Conservation (phyloP, 2,888 invertebrate species). For the Xestobium rufovillosum region DNA sequence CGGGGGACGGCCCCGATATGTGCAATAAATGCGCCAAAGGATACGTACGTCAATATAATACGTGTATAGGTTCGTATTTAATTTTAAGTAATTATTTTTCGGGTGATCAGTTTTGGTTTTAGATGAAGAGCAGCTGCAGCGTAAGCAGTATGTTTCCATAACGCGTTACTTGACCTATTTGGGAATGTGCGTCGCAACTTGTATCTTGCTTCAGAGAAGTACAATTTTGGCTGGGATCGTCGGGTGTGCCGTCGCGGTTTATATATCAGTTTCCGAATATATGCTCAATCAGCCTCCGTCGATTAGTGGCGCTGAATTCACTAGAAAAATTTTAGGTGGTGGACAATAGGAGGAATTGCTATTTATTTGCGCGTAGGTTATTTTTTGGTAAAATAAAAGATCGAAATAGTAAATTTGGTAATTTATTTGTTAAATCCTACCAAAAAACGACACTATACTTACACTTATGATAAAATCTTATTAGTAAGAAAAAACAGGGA, state of each 20-base stretch:
- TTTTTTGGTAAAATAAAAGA: too few species aligned
- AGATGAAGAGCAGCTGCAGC: constrained; percentile 46
- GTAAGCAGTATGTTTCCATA: constrained; percentile 52
- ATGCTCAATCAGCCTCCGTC: constrained; percentile 46
- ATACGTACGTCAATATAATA: constrained; percentile 61
- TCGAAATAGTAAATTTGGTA: too few species aligned
- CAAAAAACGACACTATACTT: too few species aligned
- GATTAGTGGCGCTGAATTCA: too few species aligned
- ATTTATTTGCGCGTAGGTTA: too few species aligned
- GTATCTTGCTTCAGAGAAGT: constrained; percentile 77
- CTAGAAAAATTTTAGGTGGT: too few species aligned
- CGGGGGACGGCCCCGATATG: constrained; percentile 87
- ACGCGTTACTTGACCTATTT: constrained; percentile 77
- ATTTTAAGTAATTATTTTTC: constrained; percentile 8
- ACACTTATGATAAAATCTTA: too few species aligned
- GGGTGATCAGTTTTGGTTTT: constrained; percentile 18
- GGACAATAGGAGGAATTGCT: too few species aligned
- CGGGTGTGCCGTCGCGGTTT: constrained; percentile 70
- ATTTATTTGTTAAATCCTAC: too few species aligned
- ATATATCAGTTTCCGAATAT: constrained; percentile 82
- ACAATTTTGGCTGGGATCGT: constrained; percentile 68
- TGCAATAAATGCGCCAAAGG: constrained; percentile 74
- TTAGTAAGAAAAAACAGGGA: too few species aligned
- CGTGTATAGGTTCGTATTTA: constrained; percentile 63
- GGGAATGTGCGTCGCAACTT: constrained; percentile 76